Conservation (phyloP, 2,113 vertebrate species). For the Cavia aperea region DNA sequence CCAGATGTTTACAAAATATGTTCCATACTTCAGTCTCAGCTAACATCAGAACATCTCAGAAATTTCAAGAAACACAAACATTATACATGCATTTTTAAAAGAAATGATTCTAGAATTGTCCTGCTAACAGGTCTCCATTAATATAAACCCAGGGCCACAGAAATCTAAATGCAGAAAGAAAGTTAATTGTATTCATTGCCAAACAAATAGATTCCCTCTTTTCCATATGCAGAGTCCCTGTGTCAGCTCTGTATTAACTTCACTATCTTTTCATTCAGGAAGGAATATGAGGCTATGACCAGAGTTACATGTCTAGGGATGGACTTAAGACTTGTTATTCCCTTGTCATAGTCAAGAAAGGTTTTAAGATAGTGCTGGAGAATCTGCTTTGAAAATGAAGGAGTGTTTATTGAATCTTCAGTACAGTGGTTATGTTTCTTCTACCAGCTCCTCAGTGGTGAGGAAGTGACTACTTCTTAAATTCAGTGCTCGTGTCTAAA, state of each 20-base stretch:
- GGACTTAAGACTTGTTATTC: background rate
- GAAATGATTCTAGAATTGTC: background rate
- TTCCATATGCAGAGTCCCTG: background rate
- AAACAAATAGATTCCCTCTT: background rate
- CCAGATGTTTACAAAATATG: background rate
- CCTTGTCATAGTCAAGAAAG: background rate
- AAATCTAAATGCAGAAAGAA: background rate
- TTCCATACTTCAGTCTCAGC: background rate
- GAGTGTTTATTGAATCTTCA: constrained; percentile 49
- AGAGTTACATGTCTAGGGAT: background rate
- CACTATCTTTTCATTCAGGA: background rate
- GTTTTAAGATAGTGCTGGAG: constrained; percentile 13
- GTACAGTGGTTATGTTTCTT: constrained; percentile 31
- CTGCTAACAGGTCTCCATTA: background rate
- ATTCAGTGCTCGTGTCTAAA: constrained; percentile 56
- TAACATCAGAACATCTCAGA: background rate
- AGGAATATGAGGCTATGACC: background rate
- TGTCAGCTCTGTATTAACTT: background rate
- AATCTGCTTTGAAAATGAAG: constrained; percentile 49
- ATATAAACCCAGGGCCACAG: background rate
- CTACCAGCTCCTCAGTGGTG: constrained; percentile 28
- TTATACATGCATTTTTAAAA: background rate
- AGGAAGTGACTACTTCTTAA: constrained; percentile 60
- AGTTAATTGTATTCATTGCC: background rate
- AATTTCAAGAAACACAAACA: background rate